Evolutionary conservation across 2,113 vertebrate species (phyloP), one percentile per base, ranked within the genome.

Genomic region (Pogonocichla stellata): DNA sequence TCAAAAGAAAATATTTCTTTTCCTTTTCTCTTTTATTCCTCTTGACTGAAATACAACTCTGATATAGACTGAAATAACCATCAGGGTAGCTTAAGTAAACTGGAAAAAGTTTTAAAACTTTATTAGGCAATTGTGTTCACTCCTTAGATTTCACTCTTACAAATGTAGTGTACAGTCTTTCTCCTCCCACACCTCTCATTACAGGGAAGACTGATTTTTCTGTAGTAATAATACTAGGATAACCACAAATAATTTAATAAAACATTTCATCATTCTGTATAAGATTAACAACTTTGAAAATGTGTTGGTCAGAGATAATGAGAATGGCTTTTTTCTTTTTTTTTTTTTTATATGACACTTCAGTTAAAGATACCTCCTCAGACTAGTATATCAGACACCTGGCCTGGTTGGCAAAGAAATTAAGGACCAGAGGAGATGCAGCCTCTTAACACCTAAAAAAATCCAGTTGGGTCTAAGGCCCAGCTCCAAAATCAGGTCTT

Each of bases 41-140:
- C 42, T 65, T 92, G 28, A 6, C 20, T 82, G 12, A 17, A 82
- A 73, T 90, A 43, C 50, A 89, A n/a, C 54, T 60, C 58, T 75
- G 22, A 25, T 74, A 17, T n/a, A 90, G 29, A 38, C 57, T 66
- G 26, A 92, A 87, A 85, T 77, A 89, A 80, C 60, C 18, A 82
- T 53, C 23, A 26, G 2, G 2, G 7, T 81, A 14, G 23, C 16
- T 85, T 51, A 80, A 69, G 9, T 6, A 80, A 89, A 87, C 16
- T 54, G 29, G n/a, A 87, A 91, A 87, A 91, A 38, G 23, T 20
- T 80, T 94, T 82, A 26, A 85, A 93, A 54, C n/a, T 28, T 45
- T 62, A 19, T 81, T 75, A 3, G 0, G 85, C 87, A 26, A 65
- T 81, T 80, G 23, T 69, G 19, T 50, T 89, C 45, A n/a, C 31